phyloP scores from a whole-genome alignment of 2,113 vertebrate genomes.

The Chionomys nivalis region DNA sequence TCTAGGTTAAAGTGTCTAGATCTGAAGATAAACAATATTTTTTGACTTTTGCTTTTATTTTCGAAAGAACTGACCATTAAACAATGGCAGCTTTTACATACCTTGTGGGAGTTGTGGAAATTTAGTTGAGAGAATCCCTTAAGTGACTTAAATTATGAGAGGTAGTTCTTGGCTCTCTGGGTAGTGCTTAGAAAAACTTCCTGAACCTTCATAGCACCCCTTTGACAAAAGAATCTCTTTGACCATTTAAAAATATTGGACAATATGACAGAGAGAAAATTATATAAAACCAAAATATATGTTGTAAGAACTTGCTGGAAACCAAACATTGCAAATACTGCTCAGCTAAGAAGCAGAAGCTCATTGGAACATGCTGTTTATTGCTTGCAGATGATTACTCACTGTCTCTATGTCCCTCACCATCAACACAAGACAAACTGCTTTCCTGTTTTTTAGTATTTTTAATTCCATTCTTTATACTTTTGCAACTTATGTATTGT shows the following conservation, averaged over 20 bases:
- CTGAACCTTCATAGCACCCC: slow-evolving; percentile 52
- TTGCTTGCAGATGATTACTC: not conserved
- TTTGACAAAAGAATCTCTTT: slow-evolving; percentile 67
- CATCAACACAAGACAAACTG: not conserved
- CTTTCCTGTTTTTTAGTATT: not conserved
- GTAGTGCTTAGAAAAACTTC: slow-evolving; percentile 55
- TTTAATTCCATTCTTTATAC: not conserved
- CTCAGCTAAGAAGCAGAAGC: slow-evolving; percentile 33
- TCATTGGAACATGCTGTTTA: not conserved
- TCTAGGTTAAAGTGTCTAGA: not conserved
- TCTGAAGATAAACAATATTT: slow-evolving; percentile 29
- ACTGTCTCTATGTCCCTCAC: no score
- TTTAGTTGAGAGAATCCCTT: slow-evolving; percentile 44
- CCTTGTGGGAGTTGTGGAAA: slow-evolving; percentile 38
- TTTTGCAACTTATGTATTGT: not conserved
- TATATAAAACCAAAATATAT: slow-evolving; percentile 57
- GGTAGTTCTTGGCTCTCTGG: slow-evolving; percentile 39
- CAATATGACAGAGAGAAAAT: slow-evolving; percentile 58
- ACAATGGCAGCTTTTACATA: slow-evolving; percentile 48
- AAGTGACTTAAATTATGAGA: slow-evolving; percentile 63
- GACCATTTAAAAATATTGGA: slow-evolving; percentile 59
- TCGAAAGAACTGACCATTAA: slow-evolving; percentile 36
- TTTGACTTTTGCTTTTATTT: slow-evolving; percentile 62
- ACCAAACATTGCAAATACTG: slow-evolving; percentile 42
- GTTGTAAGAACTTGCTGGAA: slow-evolving; percentile 29